Percentiles rank a stretch among this genome's conserved stretches.
Conservation (phyloP, 2,113 vertebrate species). For the Nasalis larvatus region DNA sequence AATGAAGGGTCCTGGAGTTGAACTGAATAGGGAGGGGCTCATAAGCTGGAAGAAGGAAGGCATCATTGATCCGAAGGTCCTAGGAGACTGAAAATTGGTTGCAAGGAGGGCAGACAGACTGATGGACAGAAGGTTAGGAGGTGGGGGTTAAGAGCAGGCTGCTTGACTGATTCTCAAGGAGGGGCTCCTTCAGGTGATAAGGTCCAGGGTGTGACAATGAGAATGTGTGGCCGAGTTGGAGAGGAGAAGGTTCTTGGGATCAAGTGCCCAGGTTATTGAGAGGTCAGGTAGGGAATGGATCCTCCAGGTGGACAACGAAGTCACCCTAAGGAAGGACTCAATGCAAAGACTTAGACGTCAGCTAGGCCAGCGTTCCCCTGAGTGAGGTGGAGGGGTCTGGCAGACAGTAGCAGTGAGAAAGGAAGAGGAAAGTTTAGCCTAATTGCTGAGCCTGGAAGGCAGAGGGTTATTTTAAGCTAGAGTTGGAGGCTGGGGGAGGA, state of each 20-base stretch:
- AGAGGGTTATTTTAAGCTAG: neutral
- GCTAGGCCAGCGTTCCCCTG: rapidly evolving
- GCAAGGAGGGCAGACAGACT: neutral
- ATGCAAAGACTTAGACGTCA: neutral
- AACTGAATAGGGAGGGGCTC: neutral
- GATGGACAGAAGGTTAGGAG: neutral
- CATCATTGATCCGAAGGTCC: neutral
- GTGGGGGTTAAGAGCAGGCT: too few species aligned
- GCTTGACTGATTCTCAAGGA: neutral
- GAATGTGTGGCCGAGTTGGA: neutral
- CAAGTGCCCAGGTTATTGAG: neutral
- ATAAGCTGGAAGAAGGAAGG: neutral
- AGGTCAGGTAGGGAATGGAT: neutral
- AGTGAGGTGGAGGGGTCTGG: neutral
- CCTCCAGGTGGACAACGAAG: neutral
- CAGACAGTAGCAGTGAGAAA: neutral
- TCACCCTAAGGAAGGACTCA: too few species aligned
- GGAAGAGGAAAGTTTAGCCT: neutral
- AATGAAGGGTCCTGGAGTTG: neutral
- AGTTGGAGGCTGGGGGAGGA: neutral
- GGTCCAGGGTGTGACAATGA: neutral
- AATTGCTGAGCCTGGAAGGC: neutral
- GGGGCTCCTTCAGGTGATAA: neutral
- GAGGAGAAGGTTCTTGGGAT: neutral
- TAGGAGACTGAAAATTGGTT: neutral